Evolutionary conservation across 1,140 invertebrate genomes (phyloP), one percentile per base, ranked within the genome.

Genomic region (Tetramorium alpestre): DNA sequence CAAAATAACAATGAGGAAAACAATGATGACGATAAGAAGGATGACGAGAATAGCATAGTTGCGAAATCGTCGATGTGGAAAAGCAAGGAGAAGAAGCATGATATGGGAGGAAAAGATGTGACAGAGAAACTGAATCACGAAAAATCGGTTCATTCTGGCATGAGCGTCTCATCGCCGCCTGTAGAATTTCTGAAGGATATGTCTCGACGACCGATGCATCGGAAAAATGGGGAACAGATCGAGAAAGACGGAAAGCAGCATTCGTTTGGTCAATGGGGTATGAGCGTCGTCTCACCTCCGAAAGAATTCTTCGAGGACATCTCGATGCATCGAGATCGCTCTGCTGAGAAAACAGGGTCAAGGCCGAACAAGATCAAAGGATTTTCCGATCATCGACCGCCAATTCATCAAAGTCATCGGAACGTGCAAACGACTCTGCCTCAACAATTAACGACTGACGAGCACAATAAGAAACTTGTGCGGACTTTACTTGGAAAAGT

Each of bases 111-210:
- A 47, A 64, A 77, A 5, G 28, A 65, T 18, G 22, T 16, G 82
- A 51, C 16, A 38, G 60, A 38, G 1, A 28, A 54, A 54, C 44
- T 41, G 47, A 85, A 77, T 85, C 33, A 65, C 47, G 41, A 44
- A 54, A 44, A 5, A 65, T 77, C 38, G 82, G 87, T 86, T 87
- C 70, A 33, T 47, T 62, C 73, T 51, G 87, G 70, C 82, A 86
- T 81, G 69, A 88, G 47, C 62, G 18, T 69, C 60, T 73, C 16
- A 64, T 75, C 76, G 54, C 77, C 85, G n/a, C 64, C 85, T 54
- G 33, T 11, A 25, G 62, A 90, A 47, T 88, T 89, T 76, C 65
- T 89, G 51, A 73, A 76, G 51, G 86, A 87, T 38, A 49, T 41
- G 18, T 54, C 56, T 16, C 44, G 8, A 44, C 44, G 33, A 28